Percentiles rank a stretch among this genome's conserved stretches.
Evolutionary conservation across 2,113 vertebrate species (phyloP).

Genomic region (Vicugna pacos): DNA sequence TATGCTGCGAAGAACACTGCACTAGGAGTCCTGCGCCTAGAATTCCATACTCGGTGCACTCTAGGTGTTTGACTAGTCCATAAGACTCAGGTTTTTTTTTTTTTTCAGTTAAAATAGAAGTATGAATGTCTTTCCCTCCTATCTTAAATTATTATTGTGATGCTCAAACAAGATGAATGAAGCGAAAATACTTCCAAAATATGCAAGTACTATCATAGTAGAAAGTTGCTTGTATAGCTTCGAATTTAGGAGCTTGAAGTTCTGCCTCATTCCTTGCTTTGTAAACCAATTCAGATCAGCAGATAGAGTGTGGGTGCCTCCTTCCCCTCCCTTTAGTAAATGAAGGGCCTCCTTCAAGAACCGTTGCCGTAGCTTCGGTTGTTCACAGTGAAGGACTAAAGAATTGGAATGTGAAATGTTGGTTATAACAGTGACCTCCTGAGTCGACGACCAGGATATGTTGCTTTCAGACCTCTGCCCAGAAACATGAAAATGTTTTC

Average conservation of each 20-base stretch:
- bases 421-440: background rate
- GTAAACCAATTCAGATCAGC: background rate
- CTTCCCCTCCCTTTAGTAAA: background rate
- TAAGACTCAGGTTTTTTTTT: background rate
- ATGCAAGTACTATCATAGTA: background rate
- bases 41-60: background rate
- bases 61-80: background rate
- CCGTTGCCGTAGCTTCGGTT: background rate
- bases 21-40: background rate
- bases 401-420: background rate
- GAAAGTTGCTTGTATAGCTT: background rate
- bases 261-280: background rate
- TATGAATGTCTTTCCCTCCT: background rate
- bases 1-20: background rate
- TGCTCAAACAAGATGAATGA: background rate
- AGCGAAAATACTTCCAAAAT: background rate
- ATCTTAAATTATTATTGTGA: background rate
- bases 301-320: accelerated
- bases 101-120: background rate
- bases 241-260: background rate
- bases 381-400: background rate
- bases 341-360: background rate
- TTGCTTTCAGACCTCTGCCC: conserved; percentile 26
- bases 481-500: conserved; percentile 31
- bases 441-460: background rate